phyloP scores from a whole-genome alignment of 2,888 invertebrate genomes.

The Rhimphoctona megacephalus region DNA sequence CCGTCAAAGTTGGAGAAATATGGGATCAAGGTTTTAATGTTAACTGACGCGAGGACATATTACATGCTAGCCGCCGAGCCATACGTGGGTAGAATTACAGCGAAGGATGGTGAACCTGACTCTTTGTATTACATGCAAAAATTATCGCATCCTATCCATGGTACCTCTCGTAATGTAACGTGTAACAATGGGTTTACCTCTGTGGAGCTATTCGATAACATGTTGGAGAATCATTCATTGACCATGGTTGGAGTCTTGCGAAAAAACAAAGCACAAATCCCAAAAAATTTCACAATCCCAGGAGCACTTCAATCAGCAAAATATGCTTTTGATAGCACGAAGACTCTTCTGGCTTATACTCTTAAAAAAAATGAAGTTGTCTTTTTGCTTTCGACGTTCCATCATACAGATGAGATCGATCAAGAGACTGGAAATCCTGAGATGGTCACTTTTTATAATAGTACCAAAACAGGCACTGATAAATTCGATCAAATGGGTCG shows the following conservation, averaged over 20 bases:
- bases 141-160: neutral
- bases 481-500: neutral
- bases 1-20: neutral
- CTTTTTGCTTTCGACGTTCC: neutral
- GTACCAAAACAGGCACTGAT: neutral
- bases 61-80: neutral
- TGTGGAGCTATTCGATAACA: neutral
- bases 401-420: neutral
- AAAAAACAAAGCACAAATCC: neutral
- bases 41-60: neutral
- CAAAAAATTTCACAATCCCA: neutral
- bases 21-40: neutral
- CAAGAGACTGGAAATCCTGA: constrained; percentile 1
- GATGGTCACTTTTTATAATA: neutral
- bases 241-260: neutral
- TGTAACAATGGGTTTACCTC: neutral
- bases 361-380: constrained; percentile 40
- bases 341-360: neutral
- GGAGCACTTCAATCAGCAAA: neutral
- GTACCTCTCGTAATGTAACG: neutral
- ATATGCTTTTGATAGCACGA: neutral
- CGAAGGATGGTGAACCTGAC: neutral
- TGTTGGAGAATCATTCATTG: neutral
- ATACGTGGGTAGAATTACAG: neutral
- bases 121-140: neutral